Evolutionary conservation across 1,140 invertebrate genomes (phyloP), one percentile per base, ranked within the genome.

Genomic region (Trigoniulus corallinus): DNA sequence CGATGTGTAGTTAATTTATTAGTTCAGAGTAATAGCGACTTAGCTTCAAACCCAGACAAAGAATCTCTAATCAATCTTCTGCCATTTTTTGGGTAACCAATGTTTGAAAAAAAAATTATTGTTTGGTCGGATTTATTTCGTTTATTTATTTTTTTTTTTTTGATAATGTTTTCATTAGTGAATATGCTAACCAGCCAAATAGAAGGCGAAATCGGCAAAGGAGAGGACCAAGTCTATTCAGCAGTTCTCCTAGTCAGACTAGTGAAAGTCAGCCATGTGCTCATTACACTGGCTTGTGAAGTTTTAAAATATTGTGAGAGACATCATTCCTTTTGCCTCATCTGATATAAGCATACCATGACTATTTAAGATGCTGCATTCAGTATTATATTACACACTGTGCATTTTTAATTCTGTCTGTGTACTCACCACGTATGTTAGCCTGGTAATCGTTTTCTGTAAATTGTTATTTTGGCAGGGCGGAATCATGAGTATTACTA

Each of bases 51-150:
- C 59, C 78, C 80, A 37, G 77, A 68, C 58, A 79, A 82, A 61
- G 74, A 79, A 48, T 75, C 79, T 20, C 73, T 89, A 43, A 70
- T 84, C 52, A 72, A 75, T 4, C 64, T 82, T 54, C 67, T 88
- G 56, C 81, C 83, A 48, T 88, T 88, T 67, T 87, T 88, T 63
- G 79, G 82, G 84, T 86, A 70, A n/a, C n/a, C n/a, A n/a, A n/a
- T n/a, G n/a, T 34, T 34, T 34, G 29, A 34, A 7, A 7, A 7
- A 34, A 15, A 7, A 34, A 34, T 34, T 34, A 34, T 15, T 7
- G 29, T 34, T 34, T 7, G 7, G 15, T n/a, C n/a, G n/a, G n/a
- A n/a, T n/a, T n/a, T n/a, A n/a, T n/a, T n/a, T n/a, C n/a, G n/a
- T n/a, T n/a, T n/a, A n/a, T n/a, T n/a, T n/a, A n/a, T n/a, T n/a